These are phyloP conservation scores for Mastomys coucha DNA, from an alignment of 2,113 vertebrate genomes.

Conservation along the genomic window DNA sequence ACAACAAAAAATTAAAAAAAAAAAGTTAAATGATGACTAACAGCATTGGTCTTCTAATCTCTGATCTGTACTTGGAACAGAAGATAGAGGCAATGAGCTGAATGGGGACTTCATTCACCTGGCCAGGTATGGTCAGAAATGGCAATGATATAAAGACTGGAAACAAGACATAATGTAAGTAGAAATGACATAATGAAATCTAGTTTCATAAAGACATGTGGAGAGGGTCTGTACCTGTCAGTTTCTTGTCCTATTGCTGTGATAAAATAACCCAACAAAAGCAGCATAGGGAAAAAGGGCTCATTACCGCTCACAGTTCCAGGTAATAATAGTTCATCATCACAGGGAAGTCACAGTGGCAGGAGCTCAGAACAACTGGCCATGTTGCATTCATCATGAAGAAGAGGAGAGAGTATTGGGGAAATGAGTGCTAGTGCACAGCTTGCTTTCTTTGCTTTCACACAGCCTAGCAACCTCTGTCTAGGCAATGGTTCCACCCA, in stretches of 20 bases:
- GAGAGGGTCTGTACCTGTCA: not conserved
- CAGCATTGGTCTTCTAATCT: not conserved
- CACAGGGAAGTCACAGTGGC: not conserved
- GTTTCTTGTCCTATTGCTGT: not conserved
- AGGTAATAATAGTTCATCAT: too few species aligned
- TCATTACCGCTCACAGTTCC: not conserved
- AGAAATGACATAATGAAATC: not conserved
- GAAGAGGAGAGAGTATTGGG: too few species aligned
- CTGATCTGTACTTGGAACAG: not conserved
- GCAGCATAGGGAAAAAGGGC: not conserved
- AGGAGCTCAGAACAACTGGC: not conserved
- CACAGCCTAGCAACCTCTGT: not conserved
- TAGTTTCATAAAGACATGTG: not conserved
- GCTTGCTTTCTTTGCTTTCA: too few species aligned
- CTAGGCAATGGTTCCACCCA: not conserved
- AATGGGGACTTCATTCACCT: rapidly evolving
- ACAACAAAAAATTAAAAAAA: too few species aligned
- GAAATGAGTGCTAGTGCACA: too few species aligned
- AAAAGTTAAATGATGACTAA: not conserved
- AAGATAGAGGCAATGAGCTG: not conserved
- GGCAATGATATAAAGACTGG: not conserved
- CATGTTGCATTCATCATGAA: not conserved
- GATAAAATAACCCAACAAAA: too few species aligned
- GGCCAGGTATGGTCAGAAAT: not conserved
- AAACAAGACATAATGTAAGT: not conserved